These are phyloP conservation scores for Xanthorhoe designata DNA, from an alignment of 2,888 invertebrate genomes.

Conservation along the genomic window DNA sequence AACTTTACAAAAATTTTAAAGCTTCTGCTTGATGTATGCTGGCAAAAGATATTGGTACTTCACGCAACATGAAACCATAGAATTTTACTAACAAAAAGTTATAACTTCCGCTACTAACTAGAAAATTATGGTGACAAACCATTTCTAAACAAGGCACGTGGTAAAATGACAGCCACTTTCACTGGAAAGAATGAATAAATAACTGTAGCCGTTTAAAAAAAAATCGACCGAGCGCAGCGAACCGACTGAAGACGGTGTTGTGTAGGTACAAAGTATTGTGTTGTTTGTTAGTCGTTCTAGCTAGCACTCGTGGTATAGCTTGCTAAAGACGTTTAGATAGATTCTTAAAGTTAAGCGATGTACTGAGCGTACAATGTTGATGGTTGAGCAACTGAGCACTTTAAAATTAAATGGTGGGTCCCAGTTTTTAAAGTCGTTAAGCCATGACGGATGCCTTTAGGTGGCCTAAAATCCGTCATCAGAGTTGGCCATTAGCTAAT, in stretches of 20 bases:
- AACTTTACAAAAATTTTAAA: too few relatives aligned
- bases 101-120: not conserved
- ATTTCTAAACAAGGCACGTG: slow-evolving; percentile 37
- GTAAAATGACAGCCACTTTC: slow-evolving; percentile 43
- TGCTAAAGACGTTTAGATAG: too few relatives aligned
- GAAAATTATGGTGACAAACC: slow-evolving; percentile 5
- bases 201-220: slow-evolving; percentile 1
- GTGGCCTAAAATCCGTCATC: too few relatives aligned
- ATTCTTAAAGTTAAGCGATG: too few relatives aligned
- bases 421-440: too few relatives aligned
- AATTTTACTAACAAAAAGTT: not conserved
- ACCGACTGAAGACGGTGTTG: not conserved
- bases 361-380: too few relatives aligned
- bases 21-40: not conserved
- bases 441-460: too few relatives aligned
- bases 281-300: too few relatives aligned
- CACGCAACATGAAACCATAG: not conserved
- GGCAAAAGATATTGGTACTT: not conserved
- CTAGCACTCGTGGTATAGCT: too few relatives aligned
- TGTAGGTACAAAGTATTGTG: not conserved
- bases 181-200: slow-evolving; percentile 37
- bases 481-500: too few relatives aligned
- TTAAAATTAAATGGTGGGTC: too few relatives aligned
- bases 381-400: too few relatives aligned
- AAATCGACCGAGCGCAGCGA: not conserved